phyloP scores from a whole-genome alignment of 2,888 invertebrate genomes.

The Merodon equestris region DNA sequence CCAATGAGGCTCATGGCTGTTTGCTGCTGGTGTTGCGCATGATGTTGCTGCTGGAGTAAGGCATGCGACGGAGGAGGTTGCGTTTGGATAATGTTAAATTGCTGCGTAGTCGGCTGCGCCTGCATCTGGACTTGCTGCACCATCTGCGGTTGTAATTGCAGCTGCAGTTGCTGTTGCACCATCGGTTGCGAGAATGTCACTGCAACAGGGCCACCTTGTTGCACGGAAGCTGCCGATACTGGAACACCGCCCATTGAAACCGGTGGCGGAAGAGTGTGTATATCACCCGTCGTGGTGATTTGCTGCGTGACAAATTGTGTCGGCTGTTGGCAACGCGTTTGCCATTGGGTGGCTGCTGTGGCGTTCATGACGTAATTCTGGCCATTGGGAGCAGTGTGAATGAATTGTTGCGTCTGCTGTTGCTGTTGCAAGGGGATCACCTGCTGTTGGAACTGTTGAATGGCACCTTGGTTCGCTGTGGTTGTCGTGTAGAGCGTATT shows the following conservation, averaged over 20 bases:
- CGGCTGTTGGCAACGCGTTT: slow-evolving; percentile 47
- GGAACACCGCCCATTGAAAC: slow-evolving; percentile 52
- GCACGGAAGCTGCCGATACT: slow-evolving; percentile 45
- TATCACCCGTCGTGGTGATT: slow-evolving; percentile 44
- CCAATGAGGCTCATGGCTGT: slow-evolving; percentile 48
- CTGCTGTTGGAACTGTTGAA: slow-evolving; percentile 62
- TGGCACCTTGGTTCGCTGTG: slow-evolving; percentile 48
- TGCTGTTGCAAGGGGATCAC: slow-evolving; percentile 57
- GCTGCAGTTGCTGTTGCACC: slow-evolving; percentile 60
- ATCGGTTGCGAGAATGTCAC: slow-evolving; percentile 61
- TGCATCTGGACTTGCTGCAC: slow-evolving; percentile 63
- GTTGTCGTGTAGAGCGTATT: slow-evolving; percentile 62
- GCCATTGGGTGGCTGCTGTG: slow-evolving; percentile 56
- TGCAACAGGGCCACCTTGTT: slow-evolving; percentile 49
- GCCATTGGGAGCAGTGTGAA: slow-evolving; percentile 60
- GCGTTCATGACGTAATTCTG: slow-evolving; percentile 61
- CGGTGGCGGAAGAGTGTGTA: slow-evolving; percentile 52
- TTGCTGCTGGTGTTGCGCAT: slow-evolving; percentile 37
- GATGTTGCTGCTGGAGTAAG: slow-evolving; percentile 44
- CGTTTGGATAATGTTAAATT: slow-evolving; percentile 60
- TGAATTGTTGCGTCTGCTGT: slow-evolving; percentile 57
- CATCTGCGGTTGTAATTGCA: slow-evolving; percentile 62
- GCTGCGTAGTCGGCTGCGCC: slow-evolving; percentile 47
- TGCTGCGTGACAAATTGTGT: slow-evolving; percentile 59
- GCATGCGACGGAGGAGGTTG: slow-evolving; percentile 55